Conservation (phyloP, 2,888 invertebrate genomes). For the Phoronis australis region DNA sequence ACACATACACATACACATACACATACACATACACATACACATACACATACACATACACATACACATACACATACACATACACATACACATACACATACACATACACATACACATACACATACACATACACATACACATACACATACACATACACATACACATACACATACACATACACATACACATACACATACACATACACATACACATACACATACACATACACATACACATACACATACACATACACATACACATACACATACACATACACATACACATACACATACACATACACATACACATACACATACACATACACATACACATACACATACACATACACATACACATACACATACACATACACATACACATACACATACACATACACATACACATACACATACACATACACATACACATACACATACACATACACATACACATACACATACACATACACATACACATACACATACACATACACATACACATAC, state of each 20-base stretch:
- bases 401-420: not conserved
- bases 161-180: conserved; percentile 1
- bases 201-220: not conserved
- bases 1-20: conserved; percentile 1
- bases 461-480: not conserved
- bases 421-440: not conserved
- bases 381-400: not conserved
- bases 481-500: not conserved
- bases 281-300: not conserved
- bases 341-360: not conserved
- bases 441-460: not conserved
- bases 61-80: not conserved
- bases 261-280: not conserved
- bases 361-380: not conserved
- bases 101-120: conserved; percentile 1
- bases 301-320: not conserved
- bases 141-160: not conserved
- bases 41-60: conserved; percentile 1
- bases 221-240: not conserved
- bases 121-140: not conserved
- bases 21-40: conserved; percentile 1
- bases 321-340: not conserved
- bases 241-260: not conserved
- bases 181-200: conserved; percentile 1
- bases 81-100: conserved; percentile 1